These are phyloP conservation scores for Pangasianodon hypophthalmus DNA, from an alignment of 2,113 vertebrate species.

Conservation along the genomic window DNA sequence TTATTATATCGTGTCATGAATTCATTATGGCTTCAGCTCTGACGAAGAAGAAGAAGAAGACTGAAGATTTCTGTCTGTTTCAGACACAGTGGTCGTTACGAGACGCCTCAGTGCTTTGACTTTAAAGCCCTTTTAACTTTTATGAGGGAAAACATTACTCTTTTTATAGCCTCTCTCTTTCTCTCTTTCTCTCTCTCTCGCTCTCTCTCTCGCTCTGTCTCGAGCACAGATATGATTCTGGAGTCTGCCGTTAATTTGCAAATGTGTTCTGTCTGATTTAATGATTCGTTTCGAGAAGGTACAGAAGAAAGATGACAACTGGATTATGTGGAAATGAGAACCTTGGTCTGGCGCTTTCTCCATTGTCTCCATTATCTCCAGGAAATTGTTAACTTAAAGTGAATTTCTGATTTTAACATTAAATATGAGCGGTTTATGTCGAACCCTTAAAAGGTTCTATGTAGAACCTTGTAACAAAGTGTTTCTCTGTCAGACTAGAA, in stretches of 20 bases:
- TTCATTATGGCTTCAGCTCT: background rate
- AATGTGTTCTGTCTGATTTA: slow-evolving; percentile 10
- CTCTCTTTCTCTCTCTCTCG: background rate
- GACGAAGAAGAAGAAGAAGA: background rate
- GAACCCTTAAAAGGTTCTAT: background rate
- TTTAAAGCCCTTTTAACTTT: slow-evolving; percentile 54
- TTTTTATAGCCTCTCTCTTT: slow-evolving; percentile 26
- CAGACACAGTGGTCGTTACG: slow-evolving; percentile 23
- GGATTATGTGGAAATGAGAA: background rate
- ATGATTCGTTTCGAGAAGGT: slow-evolving; percentile 18
- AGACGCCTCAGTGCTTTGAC: slow-evolving; percentile 24
- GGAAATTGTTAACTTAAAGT: background rate
- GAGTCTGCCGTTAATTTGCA: slow-evolving; percentile 19
- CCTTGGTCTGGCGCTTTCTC: background rate
- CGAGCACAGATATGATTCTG: background rate
- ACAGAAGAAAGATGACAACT: slow-evolving; percentile 25
- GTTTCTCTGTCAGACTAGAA: background rate
- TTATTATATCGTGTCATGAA: background rate
- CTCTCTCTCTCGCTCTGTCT: background rate
- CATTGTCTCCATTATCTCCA: background rate
- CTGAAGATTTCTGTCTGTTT: background rate
- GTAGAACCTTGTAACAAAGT: background rate
- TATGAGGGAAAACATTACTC: slow-evolving; percentile 44
- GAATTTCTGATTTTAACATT: background rate
- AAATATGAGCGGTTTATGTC: background rate